Conservation (phyloP, 2,113 vertebrate genomes). For the Mastomys coucha region DNA sequence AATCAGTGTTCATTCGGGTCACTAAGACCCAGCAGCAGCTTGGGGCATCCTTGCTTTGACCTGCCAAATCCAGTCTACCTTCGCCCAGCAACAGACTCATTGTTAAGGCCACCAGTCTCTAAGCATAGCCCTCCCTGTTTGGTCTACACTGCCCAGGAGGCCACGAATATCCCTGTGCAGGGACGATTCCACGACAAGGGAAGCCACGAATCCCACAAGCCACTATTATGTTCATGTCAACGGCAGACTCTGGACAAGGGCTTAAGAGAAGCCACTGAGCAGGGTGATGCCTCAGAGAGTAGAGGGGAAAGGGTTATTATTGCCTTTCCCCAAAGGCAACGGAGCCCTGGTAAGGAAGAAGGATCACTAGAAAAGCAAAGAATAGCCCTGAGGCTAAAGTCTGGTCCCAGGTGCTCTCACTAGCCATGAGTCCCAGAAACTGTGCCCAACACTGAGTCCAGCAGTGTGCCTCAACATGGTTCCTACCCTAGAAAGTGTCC, state of each 20-base stretch:
- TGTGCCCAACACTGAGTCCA: background rate
- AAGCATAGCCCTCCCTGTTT: background rate
- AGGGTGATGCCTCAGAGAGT: too few relatives aligned
- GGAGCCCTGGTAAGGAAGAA: background rate
- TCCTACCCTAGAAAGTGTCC: background rate
- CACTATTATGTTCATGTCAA: background rate
- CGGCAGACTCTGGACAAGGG: background rate
- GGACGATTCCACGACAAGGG: background rate
- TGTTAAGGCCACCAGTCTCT: background rate
- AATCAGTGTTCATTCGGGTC: background rate
- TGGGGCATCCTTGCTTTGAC: background rate
- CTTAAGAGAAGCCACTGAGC: background rate
- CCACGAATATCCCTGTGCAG: background rate
- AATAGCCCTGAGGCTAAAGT: background rate
- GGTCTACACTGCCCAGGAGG: background rate
- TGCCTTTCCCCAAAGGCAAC: too few relatives aligned
- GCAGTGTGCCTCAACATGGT: background rate
- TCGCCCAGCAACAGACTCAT: background rate
- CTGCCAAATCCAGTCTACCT: background rate
- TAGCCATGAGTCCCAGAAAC: background rate
- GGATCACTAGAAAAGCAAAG: background rate
- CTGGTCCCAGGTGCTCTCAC: background rate
- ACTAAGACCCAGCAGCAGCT: background rate
- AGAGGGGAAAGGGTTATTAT: background rate
- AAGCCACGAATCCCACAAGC: background rate